These are phyloP conservation scores for Origma solitaria DNA, from an alignment of 2,113 vertebrate genomes.

Conservation along the genomic window DNA sequence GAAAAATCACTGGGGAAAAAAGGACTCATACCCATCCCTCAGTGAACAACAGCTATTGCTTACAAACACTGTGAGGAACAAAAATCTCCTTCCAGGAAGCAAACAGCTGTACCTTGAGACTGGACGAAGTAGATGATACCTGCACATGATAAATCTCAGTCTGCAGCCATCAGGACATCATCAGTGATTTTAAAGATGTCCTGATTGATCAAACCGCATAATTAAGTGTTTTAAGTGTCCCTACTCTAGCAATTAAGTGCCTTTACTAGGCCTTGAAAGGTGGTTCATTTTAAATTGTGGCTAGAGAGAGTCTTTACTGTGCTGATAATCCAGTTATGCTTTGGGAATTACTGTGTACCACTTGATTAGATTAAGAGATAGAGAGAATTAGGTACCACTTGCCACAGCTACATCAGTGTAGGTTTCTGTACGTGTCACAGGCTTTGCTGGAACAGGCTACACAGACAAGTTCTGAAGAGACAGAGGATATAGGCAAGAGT, in stretches of 20 bases:
- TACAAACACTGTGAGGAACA: background rate
- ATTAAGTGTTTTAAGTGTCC: background rate
- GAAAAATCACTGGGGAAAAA: background rate
- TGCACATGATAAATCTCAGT: background rate
- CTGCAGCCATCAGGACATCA: background rate
- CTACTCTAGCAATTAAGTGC: background rate
- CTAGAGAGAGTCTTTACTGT: background rate
- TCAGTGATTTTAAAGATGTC: background rate
- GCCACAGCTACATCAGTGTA: background rate
- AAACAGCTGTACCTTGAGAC: background rate
- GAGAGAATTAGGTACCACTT: background rate
- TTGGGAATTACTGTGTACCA: background rate
- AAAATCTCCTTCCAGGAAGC: background rate
- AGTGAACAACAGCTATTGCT: background rate
- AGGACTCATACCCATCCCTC: accelerated
- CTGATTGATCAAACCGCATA: background rate
- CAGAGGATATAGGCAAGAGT: background rate
- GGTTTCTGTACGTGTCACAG: background rate
- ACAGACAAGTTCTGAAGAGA: background rate
- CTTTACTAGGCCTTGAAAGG: background rate
- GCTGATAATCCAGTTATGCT: slow-evolving; percentile 5
- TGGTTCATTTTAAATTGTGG: background rate
- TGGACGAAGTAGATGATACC: background rate
- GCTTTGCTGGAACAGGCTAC: background rate
- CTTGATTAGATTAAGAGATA: slow-evolving; percentile 14